Evolutionary conservation across 2,797 vertebrate species (phyloP).

Genomic region (Poecilia gillii): DNA sequence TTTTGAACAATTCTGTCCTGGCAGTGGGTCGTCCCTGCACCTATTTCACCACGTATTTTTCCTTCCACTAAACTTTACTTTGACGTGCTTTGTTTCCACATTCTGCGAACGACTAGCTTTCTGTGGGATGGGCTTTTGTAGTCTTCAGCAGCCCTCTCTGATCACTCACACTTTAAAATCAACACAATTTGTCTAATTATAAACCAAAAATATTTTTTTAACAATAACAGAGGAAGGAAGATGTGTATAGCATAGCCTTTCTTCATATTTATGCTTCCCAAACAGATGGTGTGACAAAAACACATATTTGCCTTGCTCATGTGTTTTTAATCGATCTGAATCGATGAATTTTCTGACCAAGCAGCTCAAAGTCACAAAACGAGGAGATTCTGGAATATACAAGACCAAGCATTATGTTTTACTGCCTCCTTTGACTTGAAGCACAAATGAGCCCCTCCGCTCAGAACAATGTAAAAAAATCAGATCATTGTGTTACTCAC

Average conservation of each 20-base stretch:
- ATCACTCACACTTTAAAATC: no score
- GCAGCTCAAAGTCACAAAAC: not conserved
- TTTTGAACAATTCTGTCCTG: not conserved
- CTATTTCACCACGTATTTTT: no score
- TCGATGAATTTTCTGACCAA: not conserved
- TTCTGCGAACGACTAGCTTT: not conserved
- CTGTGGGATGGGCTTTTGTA: no score
- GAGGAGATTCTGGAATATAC: not conserved
- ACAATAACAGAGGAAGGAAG: not conserved
- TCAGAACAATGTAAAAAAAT: conserved; percentile 25
- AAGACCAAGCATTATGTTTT: not conserved
- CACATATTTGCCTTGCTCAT: not conserved
- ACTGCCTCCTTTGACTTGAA: conserved; percentile 12
- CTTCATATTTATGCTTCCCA: not conserved
- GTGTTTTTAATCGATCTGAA: not conserved
- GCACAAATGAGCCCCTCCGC: conserved; percentile 1
- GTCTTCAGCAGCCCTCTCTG: no score
- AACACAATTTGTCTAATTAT: not conserved
- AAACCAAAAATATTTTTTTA: not conserved
- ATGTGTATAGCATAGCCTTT: not conserved
- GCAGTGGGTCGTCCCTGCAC: no score
- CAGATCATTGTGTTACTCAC: conserved; percentile 34
- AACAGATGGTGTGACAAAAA: not conserved
- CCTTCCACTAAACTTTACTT: not conserved
- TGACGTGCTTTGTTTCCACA: not conserved